Evolutionary conservation across 1,140 invertebrate genomes (phyloP), one percentile per base, ranked within the genome.

Genomic region (Caenorhabditis brenneri): DNA sequence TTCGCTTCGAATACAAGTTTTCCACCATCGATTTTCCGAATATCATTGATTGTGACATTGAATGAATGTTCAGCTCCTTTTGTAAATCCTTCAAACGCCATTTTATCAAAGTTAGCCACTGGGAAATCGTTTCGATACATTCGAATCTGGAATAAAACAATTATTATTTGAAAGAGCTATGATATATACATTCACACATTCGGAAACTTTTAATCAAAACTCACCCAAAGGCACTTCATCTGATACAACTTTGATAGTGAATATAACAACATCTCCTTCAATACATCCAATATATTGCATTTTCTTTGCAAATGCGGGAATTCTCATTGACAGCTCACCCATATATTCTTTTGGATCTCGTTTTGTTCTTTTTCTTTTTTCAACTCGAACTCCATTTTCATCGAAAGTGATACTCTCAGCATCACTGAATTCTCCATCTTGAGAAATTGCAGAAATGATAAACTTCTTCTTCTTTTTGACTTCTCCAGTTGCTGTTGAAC

Each of bases 391-490:
- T 22, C 65, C 65, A 42, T 74, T 39, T 42, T 74, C 65, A 74
- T 74, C 65, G 22, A 74, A 74, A 22, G 65, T 74, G n/a, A 74
- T 74, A 42, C 65, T 74, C 65, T 74, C 65, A 12, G 65, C 65
- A 74, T 74, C 65, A 46, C 65, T 74, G 79, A 80, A 80, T 36
- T 53, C 51, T 51, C 51, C 79, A 12, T 80, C 51, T 53, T 53
- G 79, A 33, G 48, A 80, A 53, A 80, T 53, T 9, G 79, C 48
- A 51, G 48, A 51, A 51, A 80, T 51, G 0, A 80, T 55, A 22
- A 80, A 51, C 15, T 80, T 80, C 46, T 80, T 51, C 48, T 80
- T 80, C 48, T 80, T 53, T 53, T 80, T 80, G 7, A 74, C 48
- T 80, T 80, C 79, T 80, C 48, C 46, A 16, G 79, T 46, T 39